These are phyloP conservation scores for Dryobotodes eremita DNA, from an alignment of 2,888 invertebrate genomes.

Conservation along the genomic window DNA sequence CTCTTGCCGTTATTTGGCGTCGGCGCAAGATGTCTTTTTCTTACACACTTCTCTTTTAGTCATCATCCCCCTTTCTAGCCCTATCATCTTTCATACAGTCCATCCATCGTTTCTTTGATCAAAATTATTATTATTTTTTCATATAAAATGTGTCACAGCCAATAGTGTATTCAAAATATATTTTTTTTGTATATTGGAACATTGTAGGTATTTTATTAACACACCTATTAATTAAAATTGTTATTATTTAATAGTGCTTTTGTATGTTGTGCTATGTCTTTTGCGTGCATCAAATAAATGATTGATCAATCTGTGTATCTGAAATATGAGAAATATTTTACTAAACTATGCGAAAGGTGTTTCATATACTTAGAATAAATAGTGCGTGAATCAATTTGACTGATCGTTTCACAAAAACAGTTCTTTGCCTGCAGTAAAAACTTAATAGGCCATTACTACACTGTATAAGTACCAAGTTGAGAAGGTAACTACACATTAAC, in stretches of 20 bases:
- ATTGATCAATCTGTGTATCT: background rate
- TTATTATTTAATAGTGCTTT: background rate
- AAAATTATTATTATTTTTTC: background rate
- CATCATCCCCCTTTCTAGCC: no score
- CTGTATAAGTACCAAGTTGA: constrained; percentile 41
- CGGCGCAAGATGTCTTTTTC: no score
- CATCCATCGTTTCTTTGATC: no score
- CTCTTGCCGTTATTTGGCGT: no score
- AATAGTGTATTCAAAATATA: background rate
- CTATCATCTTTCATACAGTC: no score
- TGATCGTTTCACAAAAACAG: constrained; percentile 56
- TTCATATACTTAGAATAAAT: constrained; percentile 50
- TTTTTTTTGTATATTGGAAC: background rate
- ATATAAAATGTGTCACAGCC: background rate
- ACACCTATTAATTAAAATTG: background rate
- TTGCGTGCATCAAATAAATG: background rate
- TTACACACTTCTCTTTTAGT: no score
- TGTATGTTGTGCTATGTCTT: background rate
- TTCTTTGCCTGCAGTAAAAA: constrained; percentile 46
- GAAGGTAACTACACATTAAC: constrained; percentile 53
- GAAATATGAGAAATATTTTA: background rate
- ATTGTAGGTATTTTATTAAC: background rate
- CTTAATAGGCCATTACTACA: constrained; percentile 59
- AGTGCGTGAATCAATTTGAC: constrained; percentile 61
- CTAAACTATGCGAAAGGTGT: constrained; percentile 11